phyloP scores from a whole-genome alignment of 2,888 invertebrate species.

The Tuta absoluta region DNA sequence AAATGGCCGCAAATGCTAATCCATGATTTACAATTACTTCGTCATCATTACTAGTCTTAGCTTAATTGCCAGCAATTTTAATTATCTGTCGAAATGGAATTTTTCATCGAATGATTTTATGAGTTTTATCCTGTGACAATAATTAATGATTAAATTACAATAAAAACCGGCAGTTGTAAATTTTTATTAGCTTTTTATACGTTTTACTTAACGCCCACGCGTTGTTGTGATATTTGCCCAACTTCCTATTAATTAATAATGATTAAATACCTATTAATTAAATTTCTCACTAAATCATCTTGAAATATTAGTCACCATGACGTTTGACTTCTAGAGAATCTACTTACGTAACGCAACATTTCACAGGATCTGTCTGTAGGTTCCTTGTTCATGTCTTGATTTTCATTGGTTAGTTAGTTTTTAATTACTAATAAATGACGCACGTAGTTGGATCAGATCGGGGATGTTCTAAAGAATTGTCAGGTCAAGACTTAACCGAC shows the following conservation, averaged over 20 bases:
- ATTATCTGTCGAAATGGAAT: constrained; percentile 68
- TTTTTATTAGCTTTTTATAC: constrained; percentile 19
- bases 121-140: constrained; percentile 37
- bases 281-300: constrained; percentile 4
- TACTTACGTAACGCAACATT: no score
- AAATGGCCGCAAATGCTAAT: constrained; percentile 65
- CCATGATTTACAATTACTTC: constrained; percentile 71
- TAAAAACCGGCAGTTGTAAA: constrained; percentile 20
- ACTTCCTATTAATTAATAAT: constrained; percentile 5
- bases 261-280: constrained; percentile 24
- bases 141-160: constrained; percentile 39
- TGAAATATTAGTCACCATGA: constrained; percentile 28
- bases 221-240: not conserved
- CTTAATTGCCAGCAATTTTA: constrained; percentile 76
- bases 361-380: no score
- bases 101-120: constrained; percentile 55
- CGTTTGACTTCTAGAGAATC: constrained; percentile 15
- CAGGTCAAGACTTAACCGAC: no score
- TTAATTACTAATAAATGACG: no score
- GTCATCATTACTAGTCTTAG: constrained; percentile 66
- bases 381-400: no score
- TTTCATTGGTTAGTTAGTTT: no score
- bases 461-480: no score
- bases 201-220: not conserved
- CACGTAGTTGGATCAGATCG: no score